phyloP scores from a whole-genome alignment of 2,113 vertebrate species.

The Fregata magnificens region DNA sequence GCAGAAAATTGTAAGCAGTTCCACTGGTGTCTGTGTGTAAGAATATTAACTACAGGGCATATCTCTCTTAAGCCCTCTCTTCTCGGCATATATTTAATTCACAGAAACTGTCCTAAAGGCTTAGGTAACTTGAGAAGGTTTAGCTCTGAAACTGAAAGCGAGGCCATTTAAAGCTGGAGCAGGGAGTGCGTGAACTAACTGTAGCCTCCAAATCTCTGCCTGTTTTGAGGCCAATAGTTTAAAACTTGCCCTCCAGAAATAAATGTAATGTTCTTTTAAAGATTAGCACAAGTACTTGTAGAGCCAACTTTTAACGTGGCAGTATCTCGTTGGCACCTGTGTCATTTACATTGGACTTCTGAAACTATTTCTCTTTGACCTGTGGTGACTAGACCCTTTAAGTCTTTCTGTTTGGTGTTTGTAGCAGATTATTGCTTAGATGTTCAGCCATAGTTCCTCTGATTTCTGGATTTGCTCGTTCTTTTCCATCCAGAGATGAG shows the following conservation, averaged over 20 bases:
- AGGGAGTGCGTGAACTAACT: neutral
- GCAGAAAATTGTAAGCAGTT: neutral
- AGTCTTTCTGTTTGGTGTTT: neutral
- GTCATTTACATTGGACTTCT: rapidly evolving
- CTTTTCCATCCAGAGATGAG: neutral
- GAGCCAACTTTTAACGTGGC: neutral
- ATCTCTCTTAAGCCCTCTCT: slow-evolving; percentile 5
- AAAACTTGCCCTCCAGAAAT: neutral
- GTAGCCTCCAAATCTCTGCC: neutral
- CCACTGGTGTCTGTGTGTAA: neutral
- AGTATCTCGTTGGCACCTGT: neutral
- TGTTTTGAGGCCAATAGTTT: neutral
- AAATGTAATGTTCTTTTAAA: neutral
- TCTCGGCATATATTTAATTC: slow-evolving; percentile 14
- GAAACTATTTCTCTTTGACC: neutral
- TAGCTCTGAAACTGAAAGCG: neutral
- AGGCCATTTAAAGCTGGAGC: neutral
- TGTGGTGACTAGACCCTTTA: neutral
- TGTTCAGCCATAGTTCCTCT: neutral
- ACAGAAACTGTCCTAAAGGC: neutral
- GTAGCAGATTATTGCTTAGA: neutral
- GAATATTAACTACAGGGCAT: neutral
- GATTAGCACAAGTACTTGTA: neutral
- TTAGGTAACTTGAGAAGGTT: neutral
- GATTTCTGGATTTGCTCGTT: neutral